These are phyloP conservation scores for Xylota sylvarum DNA, from an alignment of 2,888 invertebrate species.

Conservation along the genomic window DNA sequence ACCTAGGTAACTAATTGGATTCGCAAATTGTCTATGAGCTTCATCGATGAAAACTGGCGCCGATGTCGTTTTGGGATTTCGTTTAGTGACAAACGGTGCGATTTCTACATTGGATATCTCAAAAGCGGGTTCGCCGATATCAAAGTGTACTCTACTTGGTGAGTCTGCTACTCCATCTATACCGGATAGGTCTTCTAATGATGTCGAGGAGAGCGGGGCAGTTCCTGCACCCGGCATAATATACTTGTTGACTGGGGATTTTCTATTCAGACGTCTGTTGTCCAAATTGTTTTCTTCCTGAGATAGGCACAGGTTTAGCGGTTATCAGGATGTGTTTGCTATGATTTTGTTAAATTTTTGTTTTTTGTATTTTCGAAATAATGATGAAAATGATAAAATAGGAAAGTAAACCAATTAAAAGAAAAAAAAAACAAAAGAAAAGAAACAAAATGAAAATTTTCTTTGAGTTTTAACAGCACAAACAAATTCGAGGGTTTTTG, in stretches of 20 bases:
- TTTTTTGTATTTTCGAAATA: constrained; percentile 46
- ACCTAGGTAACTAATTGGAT: constrained; percentile 90
- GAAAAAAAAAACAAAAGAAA: constrained; percentile 39
- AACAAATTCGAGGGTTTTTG: neutral
- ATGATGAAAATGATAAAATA: constrained; percentile 46
- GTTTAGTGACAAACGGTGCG: constrained; percentile 79
- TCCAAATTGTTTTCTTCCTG: constrained; percentile 55
- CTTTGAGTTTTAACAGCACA: constrained; percentile 4
- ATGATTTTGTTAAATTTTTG: constrained; percentile 58
- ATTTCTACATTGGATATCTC: constrained; percentile 78
- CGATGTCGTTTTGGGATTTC: constrained; percentile 77
- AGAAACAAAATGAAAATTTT: constrained; percentile 39
- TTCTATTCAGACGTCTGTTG: neutral
- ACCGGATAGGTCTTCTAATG: constrained; percentile 61
- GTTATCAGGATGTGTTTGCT: constrained; percentile 74
- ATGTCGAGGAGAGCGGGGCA: constrained; percentile 49
- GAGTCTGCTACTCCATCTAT: constrained; percentile 32
- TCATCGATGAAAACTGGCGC: constrained; percentile 86
- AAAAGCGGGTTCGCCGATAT: constrained; percentile 20
- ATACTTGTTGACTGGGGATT: constrained; percentile 27
- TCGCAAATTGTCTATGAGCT: constrained; percentile 86
- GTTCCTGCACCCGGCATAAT: constrained; percentile 1
- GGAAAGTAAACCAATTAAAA: constrained; percentile 54
- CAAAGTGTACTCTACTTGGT: constrained; percentile 3
- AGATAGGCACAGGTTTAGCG: constrained; percentile 76